Conservation (phyloP, 2,888 invertebrate species). For the Podotricha telesiphe region DNA sequence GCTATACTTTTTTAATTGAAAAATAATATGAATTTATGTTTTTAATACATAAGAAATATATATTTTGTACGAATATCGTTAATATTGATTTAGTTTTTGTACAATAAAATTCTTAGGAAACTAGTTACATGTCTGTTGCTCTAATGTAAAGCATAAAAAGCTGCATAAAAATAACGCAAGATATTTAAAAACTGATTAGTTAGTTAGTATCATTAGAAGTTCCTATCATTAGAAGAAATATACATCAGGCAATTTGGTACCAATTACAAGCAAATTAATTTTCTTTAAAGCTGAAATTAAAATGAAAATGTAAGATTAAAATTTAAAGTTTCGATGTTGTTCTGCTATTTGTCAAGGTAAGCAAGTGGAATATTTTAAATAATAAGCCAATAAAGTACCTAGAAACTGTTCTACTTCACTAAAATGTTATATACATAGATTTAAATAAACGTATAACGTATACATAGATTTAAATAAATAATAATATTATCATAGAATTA, state of each 20-base stretch:
- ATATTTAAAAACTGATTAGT: background rate
- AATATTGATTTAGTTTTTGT: background rate
- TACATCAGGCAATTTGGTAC: background rate
- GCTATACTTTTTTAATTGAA: background rate
- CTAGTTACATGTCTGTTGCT: background rate
- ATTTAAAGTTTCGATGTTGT: conserved; percentile 14
- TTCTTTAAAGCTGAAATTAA: conserved; percentile 5
- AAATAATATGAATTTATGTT: background rate
- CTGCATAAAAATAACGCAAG: background rate
- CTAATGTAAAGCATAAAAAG: background rate
- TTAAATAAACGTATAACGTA: no score
- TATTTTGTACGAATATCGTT: background rate
- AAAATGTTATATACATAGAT: conserved; percentile 24
- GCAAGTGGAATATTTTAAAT: conserved; percentile 35
- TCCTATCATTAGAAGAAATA: background rate
- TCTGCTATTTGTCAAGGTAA: conserved; percentile 34
- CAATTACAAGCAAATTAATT: background rate
- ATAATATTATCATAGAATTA: background rate
- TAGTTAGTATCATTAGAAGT: background rate
- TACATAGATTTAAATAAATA: conserved; percentile 2
- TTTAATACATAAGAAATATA: background rate
- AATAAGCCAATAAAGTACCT: conserved; percentile 29
- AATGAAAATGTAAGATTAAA: conserved; percentile 9
- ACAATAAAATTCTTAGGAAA: background rate
- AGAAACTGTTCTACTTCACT: conserved; percentile 15